These are phyloP conservation scores for Hipparchia semele DNA, from an alignment of 2,888 invertebrate species.

Conservation along the genomic window DNA sequence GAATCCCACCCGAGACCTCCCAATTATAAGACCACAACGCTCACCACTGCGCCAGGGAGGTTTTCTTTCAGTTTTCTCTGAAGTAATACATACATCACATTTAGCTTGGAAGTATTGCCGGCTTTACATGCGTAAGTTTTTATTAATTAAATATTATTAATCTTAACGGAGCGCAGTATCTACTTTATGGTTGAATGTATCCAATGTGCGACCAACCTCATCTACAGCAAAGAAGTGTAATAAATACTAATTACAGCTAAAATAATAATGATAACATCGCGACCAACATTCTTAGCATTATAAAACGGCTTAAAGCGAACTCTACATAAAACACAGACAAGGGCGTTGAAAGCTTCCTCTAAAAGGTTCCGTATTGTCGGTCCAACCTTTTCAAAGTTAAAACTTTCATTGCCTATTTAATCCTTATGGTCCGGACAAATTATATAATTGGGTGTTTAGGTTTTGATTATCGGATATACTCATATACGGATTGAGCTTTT, in stretches of 20 bases:
- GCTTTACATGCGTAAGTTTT: no score
- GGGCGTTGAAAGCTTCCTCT: neutral
- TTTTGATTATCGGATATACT: no score
- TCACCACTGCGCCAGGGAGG: no score
- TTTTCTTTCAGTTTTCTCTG: neutral
- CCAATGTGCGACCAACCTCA: conserved; percentile 6
- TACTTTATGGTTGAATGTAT: neutral
- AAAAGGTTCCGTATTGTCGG: neutral
- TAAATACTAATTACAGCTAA: conserved; percentile 82
- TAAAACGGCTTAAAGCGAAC: conserved; percentile 49
- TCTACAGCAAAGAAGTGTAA: conserved; percentile 61
- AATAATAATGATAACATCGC: conserved; percentile 77
- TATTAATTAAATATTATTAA: no score
- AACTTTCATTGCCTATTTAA: neutral
- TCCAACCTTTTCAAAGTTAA: neutral
- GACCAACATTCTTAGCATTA: conserved; percentile 68
- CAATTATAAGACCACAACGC: no score
- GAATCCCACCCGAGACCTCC: no score
- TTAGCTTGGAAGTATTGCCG: no score
- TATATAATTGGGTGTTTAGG: no score
- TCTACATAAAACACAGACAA: conserved; percentile 39
- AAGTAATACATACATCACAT: no score
- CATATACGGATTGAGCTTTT: no score
- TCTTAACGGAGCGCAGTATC: neutral
- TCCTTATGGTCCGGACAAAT: neutral